Conservation (phyloP, 2,113 vertebrate species). For the Pseudorectes ferrugineus region DNA sequence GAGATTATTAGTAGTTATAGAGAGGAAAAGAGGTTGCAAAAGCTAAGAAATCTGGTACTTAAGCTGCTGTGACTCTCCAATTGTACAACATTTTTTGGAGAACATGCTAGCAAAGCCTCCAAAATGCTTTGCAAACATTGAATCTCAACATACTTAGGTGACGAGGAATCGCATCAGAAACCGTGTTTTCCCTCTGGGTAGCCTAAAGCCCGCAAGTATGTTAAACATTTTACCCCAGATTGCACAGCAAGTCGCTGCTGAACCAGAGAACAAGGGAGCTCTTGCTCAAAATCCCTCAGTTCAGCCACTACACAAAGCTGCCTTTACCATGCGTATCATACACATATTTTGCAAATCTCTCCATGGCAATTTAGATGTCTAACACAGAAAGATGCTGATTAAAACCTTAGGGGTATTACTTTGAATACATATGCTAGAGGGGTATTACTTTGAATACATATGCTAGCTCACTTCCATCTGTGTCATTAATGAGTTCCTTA, state of each 20-base stretch:
- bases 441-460: constrained; percentile 46
- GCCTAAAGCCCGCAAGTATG: background rate
- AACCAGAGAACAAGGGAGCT: background rate
- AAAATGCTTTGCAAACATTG: background rate
- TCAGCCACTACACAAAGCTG: background rate
- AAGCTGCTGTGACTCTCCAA: background rate
- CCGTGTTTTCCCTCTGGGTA: background rate
- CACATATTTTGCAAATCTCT: background rate
- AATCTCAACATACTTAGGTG: background rate
- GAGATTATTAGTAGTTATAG: background rate
- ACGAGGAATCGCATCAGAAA: background rate
- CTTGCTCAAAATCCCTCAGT: background rate
- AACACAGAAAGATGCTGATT: constrained; percentile 37
- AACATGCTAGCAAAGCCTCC: background rate
- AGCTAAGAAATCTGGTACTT: background rate
- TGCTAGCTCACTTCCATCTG: constrained; percentile 62
- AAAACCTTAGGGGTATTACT: constrained; percentile 48
- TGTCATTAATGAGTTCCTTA: constrained; percentile 64
- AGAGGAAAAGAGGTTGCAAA: background rate
- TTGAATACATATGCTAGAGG: constrained; percentile 37
- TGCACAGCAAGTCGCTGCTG: background rate
- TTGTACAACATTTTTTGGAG: background rate
- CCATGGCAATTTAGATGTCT: background rate
- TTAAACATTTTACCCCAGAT: background rate
- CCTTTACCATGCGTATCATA: background rate